Percentiles rank a stretch among this genome's conserved stretches.
These are phyloP conservation scores for Percopsis omiscomaycus DNA, from an alignment of 2,797 vertebrate genomes.

Conservation along the genomic window DNA sequence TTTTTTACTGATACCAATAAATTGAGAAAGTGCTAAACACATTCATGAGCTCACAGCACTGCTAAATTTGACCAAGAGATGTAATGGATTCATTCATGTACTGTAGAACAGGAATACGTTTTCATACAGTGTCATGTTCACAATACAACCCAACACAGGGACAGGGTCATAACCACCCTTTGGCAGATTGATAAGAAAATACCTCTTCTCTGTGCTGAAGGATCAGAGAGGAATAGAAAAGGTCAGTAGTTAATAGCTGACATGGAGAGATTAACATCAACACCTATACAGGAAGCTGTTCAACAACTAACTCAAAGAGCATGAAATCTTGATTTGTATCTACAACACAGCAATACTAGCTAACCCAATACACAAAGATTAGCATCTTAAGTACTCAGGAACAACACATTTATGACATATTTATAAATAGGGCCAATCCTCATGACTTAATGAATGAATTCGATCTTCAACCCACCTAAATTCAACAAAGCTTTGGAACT, in stretches of 20 bases:
- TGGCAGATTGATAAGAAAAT: conserved; percentile 64
- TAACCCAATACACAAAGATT: conserved; percentile 6
- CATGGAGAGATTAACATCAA: conserved; percentile 2
- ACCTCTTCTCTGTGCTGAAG: conserved; percentile 96
- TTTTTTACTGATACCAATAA: neutral
- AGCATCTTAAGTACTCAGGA: neutral
- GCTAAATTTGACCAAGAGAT: neutral
- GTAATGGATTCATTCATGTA: neutral
- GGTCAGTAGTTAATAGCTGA: conserved; percentile 48
- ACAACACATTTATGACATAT: conserved; percentile 10
- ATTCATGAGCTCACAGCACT: neutral
- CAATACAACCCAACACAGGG: conserved; percentile 71
- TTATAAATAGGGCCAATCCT: neutral
- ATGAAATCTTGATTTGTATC: neutral
- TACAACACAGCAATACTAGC: neutral
- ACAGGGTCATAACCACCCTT: conserved; percentile 55
- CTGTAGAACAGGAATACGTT: conserved; percentile 75
- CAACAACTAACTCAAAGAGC: conserved; percentile 4
- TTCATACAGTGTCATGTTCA: conserved; percentile 80
- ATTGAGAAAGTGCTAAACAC: neutral
- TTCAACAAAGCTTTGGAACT: conserved; percentile 66
- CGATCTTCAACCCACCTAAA: neutral
- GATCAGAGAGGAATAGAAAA: conserved; percentile 81
- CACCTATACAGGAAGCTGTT: neutral
- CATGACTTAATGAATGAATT: no score